phyloP scores from a whole-genome alignment of 2,797 vertebrate species.

The Pangasius macronema region DNA sequence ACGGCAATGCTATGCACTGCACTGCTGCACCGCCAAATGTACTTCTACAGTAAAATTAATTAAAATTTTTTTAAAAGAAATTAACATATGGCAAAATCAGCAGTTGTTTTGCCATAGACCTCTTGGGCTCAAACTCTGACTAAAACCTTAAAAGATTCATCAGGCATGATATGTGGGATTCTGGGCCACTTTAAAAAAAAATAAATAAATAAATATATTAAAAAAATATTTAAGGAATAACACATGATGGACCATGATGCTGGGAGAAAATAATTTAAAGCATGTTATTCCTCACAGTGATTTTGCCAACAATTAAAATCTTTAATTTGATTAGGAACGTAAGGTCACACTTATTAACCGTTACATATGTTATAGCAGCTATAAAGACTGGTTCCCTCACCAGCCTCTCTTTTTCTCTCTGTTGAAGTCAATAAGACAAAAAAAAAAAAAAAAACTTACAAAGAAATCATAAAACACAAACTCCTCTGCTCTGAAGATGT shows the following conservation, averaged over 20 bases:
- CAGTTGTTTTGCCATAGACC: no score
- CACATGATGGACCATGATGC: no score
- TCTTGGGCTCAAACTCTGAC: neutral
- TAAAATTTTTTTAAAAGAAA: no score
- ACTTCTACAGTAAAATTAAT: no score
- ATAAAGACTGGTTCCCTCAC: neutral
- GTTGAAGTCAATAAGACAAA: neutral
- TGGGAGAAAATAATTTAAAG: no score
- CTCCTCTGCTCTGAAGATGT: neutral
- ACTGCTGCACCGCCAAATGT: neutral
- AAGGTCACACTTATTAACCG: neutral
- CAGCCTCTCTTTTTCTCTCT: neutral
- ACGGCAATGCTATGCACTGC: neutral
- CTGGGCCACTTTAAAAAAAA: no score
- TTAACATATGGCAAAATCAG: no score
- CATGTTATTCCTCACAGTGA: no score
- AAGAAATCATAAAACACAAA: neutral
- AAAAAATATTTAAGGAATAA: neutral
- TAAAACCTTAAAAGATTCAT: neutral
- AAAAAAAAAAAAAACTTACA: neutral
- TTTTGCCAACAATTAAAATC: no score
- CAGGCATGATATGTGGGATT: no score
- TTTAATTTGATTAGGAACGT: no score
- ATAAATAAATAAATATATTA: no score
- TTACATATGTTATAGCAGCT: neutral